Percentiles rank a stretch among this genome's conserved stretches.
phyloP scores from a whole-genome alignment of 2,888 invertebrate species.

The Philereme transversata region DNA sequence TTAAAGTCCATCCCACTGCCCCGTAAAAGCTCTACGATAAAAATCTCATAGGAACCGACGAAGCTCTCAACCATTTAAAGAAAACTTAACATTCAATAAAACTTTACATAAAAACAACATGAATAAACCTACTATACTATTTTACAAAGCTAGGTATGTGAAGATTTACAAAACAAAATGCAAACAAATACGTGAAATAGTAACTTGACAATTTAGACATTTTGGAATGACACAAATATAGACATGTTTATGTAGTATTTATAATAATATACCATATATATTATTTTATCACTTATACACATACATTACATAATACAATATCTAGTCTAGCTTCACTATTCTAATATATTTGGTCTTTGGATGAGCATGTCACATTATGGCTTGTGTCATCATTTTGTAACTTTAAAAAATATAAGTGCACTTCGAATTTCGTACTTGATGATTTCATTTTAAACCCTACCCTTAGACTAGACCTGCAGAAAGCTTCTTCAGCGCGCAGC shows the following conservation, averaged over 20 bases:
- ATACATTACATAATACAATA: slow-evolving; percentile 62
- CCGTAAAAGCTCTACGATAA: slow-evolving; percentile 51
- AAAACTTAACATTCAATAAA: slow-evolving; percentile 72
- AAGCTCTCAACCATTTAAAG: slow-evolving; percentile 52
- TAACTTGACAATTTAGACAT: slow-evolving; percentile 51
- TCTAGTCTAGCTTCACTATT: slow-evolving; percentile 75
- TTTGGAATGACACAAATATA: slow-evolving; percentile 61
- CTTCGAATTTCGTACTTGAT: slow-evolving; percentile 73
- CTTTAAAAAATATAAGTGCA: slow-evolving; percentile 80
- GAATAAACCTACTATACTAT: slow-evolving; percentile 39
- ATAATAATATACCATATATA: slow-evolving; percentile 38
- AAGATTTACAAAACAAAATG: slow-evolving; percentile 50
- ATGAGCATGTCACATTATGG: slow-evolving; percentile 81
- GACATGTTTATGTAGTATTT: slow-evolving; percentile 54
- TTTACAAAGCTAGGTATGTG: slow-evolving; percentile 51
- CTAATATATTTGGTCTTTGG: slow-evolving; percentile 83
- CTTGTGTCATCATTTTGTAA: slow-evolving; percentile 73
- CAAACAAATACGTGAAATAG: slow-evolving; percentile 48
- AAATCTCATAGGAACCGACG: slow-evolving; percentile 63
- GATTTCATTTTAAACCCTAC: slow-evolving; percentile 63
- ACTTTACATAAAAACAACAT: slow-evolving; percentile 65
- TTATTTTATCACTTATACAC: slow-evolving; percentile 61
- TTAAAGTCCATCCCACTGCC: slow-evolving; percentile 45
- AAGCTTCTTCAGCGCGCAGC: slow-evolving; percentile 51
- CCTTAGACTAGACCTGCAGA: slow-evolving; percentile 75